Evolutionary conservation across 2,797 vertebrate species (phyloP), one percentile per base, ranked within the genome.

Genomic region (Coccyzus lansbergi): DNA sequence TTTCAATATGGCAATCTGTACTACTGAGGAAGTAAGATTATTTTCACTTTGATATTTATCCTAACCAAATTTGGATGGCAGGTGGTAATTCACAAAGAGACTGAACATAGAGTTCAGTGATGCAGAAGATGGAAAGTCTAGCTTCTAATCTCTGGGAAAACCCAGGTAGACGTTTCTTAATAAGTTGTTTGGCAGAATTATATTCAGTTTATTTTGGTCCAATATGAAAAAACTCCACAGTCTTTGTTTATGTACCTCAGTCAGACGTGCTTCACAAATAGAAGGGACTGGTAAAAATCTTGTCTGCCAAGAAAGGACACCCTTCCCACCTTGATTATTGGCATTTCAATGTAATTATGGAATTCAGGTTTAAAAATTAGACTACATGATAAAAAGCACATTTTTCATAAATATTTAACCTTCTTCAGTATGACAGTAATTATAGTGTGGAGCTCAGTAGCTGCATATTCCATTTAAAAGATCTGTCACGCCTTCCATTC

Each of bases 391-490:
- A 97, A 96, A 97, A 98, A 96, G 95, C 92, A 94, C 83, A 87
- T 95, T 96, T 94, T 96, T 97, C 95, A 97, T 97, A 96, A 97
- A 98, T 97, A 97, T 97, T 97, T 97, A 96, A 97, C 95, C 90
- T 96, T 90, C 58, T 33, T 94, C 96, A 95, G 86, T 84, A 89
- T 89, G 86, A 89, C 88, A 92, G 94, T 97, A 97, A 96, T 97
- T 97, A 97, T 86, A 80, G 79, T 93, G 79, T 63, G 64, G 87
- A 92, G 52, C 58, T 62, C 92, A 88, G 86, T 94, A 94, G 83
- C 91, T 95, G 80, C 56, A 71, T 91, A 69, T 81, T 90, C 91
- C 86, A 85, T 92, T 93, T 95, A 93, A 86, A 92, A 51, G n/a
- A 86, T 87, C 93, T 96, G 81, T 81, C 94, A 97, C 24, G 31